Evolutionary conservation across 1,140 invertebrate species (phyloP).

Genomic region (Trinorchestia longiramus): DNA sequence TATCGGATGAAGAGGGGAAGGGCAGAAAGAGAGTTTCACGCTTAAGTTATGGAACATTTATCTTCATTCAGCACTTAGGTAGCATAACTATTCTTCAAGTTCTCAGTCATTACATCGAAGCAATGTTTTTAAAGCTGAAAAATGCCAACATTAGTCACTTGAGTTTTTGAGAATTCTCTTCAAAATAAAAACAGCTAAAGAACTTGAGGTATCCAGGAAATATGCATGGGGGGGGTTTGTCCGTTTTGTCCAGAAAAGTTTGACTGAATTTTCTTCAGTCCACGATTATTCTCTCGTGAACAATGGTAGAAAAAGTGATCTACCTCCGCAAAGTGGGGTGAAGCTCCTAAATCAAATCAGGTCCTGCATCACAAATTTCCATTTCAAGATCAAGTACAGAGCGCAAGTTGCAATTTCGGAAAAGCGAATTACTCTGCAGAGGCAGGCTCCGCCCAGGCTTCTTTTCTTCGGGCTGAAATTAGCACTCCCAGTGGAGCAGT

Average conservation of each 20-base stretch:
- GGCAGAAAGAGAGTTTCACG: no score
- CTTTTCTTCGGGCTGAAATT: not conserved
- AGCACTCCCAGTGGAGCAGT: not conserved
- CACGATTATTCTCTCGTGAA: not conserved
- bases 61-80: no score
- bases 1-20: no score
- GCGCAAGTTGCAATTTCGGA: not conserved
- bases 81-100: no score
- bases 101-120: no score
- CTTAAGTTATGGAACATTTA: no score
- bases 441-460: not conserved
- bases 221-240: no score
- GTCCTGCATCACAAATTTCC: not conserved
- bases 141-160: not conserved
- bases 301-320: not conserved
- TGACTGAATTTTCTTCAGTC: not conserved
- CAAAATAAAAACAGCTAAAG: not conserved
- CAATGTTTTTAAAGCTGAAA: not conserved
- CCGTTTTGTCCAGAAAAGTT: not conserved
- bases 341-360: not conserved
- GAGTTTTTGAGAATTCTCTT: not conserved
- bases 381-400: not conserved
- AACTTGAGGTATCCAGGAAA: not conserved
- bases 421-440: not conserved
- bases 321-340: not conserved